phyloP scores from a whole-genome alignment of 2,113 vertebrate species.

The Aleadryas rufinucha region DNA sequence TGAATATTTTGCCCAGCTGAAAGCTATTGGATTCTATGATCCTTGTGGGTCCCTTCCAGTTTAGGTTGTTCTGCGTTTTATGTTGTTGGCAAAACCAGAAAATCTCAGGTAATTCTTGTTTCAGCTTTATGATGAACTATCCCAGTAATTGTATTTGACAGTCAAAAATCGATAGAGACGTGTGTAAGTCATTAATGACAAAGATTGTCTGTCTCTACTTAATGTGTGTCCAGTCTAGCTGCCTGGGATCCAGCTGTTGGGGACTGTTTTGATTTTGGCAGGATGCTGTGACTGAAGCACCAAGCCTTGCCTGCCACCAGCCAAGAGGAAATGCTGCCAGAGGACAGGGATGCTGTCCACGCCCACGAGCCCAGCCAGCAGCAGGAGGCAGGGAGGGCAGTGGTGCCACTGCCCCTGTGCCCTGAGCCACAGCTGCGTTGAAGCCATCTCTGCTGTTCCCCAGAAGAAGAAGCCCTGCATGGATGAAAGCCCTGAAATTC shows the following conservation, averaged over 20 bases:
- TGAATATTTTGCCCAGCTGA: not conserved
- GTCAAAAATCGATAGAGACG: not conserved
- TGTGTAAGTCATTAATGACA: not conserved
- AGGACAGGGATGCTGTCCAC: not conserved
- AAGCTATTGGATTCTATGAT: not conserved
- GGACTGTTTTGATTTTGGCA: not conserved
- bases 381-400: not conserved
- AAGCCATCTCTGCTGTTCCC: not conserved
- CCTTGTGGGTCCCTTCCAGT: not conserved
- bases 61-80: not conserved
- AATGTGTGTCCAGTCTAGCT: not conserved
- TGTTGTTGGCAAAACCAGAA: not conserved
- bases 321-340: not conserved
- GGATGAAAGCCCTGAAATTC: not conserved
- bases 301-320: not conserved
- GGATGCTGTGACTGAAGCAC: not conserved
- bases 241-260: not conserved
- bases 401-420: accelerated
- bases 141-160: not conserved
- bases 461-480: not conserved
- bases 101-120: not conserved
- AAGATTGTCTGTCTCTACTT: not conserved
- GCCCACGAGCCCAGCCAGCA: not conserved
- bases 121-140: not conserved
- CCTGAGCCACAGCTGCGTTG: accelerated